Base-by-base conservation (phyloP, 2,888 invertebrate species). In the Netelia virgata region DNA sequence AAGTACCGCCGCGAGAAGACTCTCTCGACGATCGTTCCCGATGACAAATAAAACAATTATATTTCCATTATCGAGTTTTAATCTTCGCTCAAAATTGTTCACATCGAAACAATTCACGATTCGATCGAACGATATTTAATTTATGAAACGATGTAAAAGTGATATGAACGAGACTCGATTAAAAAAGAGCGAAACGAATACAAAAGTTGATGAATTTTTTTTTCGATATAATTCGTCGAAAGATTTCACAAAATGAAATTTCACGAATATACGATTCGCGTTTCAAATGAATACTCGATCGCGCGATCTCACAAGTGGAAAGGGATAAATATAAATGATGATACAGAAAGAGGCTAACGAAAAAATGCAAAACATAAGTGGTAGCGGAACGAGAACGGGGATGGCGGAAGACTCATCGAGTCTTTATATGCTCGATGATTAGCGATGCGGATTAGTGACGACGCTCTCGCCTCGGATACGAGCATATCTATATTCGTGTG, bases 381-480 rank as follows among this genome's bases (percentile, higher is more conserved):
- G 47, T 14, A 47, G 47, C 47, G 14, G 14, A 47, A 47, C 47
- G 8, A 14, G 11, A 47, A 47, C 28, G 8, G 16, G 63, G 36
- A 70, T 70, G 23, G 70, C 63, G 78, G 79, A 72, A 79, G 72
- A 79, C 72, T 66, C 36, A 66, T 59, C 20, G 18, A 43, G 59
- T 73, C 61, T 80, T 68, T 74, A 74, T 74, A 74, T 68, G 66
- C 68, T 74, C 73, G 73, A 80, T 79, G 84, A 83, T 83, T 83
- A 74, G 70, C 74, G 78, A 79, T 85, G 83, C 75, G 77, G 73
- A 82, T 82, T 84, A 81, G 55, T 77, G 73, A 77, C 68, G 82
- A 82, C 43, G 72, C 68, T 75, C 63, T 63, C 55, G 64, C 55
- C 53, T 57, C 75, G 43, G 55, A 14, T 47, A 47, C 47, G 3